phyloP scores from a whole-genome alignment of 1,140 invertebrate genomes.

The Drosophila baimaii region DNA sequence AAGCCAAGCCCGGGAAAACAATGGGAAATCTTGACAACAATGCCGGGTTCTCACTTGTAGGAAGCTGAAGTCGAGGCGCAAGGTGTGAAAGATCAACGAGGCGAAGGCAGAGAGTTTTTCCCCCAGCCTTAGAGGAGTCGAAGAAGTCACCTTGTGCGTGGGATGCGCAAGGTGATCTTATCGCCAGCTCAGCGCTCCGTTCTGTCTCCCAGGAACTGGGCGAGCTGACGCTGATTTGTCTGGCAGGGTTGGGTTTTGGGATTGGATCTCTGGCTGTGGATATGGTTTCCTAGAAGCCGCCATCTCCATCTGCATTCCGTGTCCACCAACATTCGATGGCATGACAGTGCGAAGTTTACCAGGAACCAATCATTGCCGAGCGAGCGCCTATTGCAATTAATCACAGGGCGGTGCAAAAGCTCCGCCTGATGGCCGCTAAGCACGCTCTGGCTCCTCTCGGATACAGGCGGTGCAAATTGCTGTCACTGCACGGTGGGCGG shows the following conservation, averaged over 20 bases:
- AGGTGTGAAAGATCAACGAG: slow-evolving; percentile 73
- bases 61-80: slow-evolving; percentile 32
- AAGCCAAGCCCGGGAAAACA: slow-evolving; percentile 50
- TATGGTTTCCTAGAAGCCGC: slow-evolving; percentile 49
- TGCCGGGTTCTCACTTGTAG: slow-evolving; percentile 26
- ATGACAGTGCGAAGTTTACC: slow-evolving; percentile 65
- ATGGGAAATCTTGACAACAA: slow-evolving; percentile 36
- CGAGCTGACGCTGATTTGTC: slow-evolving; percentile 69
- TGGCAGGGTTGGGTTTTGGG: slow-evolving; percentile 22
- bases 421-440: slow-evolving; percentile 61
- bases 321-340: slow-evolving; percentile 44
- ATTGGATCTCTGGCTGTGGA: background rate
- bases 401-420: slow-evolving; percentile 68
- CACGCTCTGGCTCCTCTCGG: slow-evolving; percentile 47
- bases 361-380: slow-evolving; percentile 74
- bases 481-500: slow-evolving; percentile 49
- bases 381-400: slow-evolving; percentile 70
- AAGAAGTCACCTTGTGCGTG: slow-evolving; percentile 31
- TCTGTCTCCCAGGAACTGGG: slow-evolving; percentile 47
- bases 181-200: slow-evolving; percentile 29
- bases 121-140: slow-evolving; percentile 8
- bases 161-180: slow-evolving; percentile 55
- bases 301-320: slow-evolving; percentile 20
- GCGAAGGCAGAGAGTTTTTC: slow-evolving; percentile 10
- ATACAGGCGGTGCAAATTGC: slow-evolving; percentile 49